phyloP scores from a whole-genome alignment of 2,113 vertebrate genomes.

The Sphyrna mokarran region DNA sequence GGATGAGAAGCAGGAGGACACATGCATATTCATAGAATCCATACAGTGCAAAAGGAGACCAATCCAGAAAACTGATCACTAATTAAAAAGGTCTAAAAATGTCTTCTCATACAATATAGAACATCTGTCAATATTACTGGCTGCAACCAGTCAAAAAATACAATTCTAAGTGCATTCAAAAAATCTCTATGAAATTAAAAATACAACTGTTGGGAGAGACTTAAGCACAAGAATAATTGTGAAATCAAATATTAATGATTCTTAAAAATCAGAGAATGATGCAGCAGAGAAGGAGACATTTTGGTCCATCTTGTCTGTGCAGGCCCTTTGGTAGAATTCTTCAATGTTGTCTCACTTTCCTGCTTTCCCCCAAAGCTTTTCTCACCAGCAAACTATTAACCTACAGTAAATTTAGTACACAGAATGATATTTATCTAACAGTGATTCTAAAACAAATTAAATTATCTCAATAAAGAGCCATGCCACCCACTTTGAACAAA shows the following conservation, averaged over 20 bases:
- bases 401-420: background rate
- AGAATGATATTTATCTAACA: background rate
- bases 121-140: background rate
- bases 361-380: background rate
- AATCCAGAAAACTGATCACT: background rate
- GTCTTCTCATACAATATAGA: background rate
- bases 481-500: background rate
- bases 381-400: background rate
- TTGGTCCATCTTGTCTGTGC: background rate
- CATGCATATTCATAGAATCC: background rate
- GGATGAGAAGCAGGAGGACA: background rate
- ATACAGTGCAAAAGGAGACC: too few relatives aligned
- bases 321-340: background rate
- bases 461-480: background rate
- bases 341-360: background rate
- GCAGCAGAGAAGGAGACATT: background rate
- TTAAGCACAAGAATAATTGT: background rate
- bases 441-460: background rate
- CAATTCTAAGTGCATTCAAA: background rate
- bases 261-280: background rate
- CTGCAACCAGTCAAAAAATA: background rate
- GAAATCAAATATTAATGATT: background rate
- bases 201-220: background rate
- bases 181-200: background rate
- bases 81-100: background rate